Evolutionary conservation across 2,888 invertebrate genomes (phyloP), one percentile per base, ranked within the genome.

Genomic region (Chrysotoxum bicinctum): DNA sequence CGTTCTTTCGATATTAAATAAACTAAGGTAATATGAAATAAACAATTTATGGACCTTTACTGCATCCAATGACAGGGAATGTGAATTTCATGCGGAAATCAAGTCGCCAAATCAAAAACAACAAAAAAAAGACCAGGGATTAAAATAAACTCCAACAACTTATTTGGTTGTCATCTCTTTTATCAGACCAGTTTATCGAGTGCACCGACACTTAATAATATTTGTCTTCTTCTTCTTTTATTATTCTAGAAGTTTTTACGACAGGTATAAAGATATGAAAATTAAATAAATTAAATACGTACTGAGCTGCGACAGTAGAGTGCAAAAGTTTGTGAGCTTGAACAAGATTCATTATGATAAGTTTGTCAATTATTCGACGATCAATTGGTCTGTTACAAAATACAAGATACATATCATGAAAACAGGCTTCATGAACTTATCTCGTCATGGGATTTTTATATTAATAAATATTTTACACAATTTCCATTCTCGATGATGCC

Each of bases 131-230:
- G 7, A 26, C 1, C 26, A 26, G 54, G 75, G 19, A 66, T 73
- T 75, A 40, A 79, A 75, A 79, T 75, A 75, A 75, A 75, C 70
- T 48, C 52, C 48, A 30, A 58, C 66, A 78, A 70, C 66, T 76
- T 69, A 85, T 85, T 85, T 77, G 76, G 72, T 85, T 76, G 79
- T 75, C 79, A 75, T 66, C 58, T 62, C 16, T 64, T 73, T 73
- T 60, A 40, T 21, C 45, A 62, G 68, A 80, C 80, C 76, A 68
- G 80, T 77, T 81, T 32, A 37, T n/a, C 58, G 60, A 60, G 74
- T 80, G 68, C 80, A 60, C 60, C 43, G 74, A 68, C 74, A 60
- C 60, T 74, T 74, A 60, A 60, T 45, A 79, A 73, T 79, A 60
- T 58, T 60, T 58, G 66, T 62, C 26, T 62, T 45, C 1, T 23